phyloP scores from a whole-genome alignment of 2,113 vertebrate genomes.

The Albula glossodonta region DNA sequence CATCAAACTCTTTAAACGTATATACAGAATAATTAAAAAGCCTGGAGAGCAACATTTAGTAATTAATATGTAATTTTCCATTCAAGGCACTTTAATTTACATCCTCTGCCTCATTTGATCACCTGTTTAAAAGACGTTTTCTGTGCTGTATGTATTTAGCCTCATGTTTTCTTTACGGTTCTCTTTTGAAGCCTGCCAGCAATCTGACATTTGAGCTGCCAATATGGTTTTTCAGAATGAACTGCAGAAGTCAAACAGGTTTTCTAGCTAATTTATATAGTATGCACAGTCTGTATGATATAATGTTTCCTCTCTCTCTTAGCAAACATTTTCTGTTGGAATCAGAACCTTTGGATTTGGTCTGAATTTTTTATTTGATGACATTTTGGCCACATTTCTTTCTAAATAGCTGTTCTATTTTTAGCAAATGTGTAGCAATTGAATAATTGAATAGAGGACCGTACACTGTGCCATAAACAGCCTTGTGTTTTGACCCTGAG shows the following conservation, averaged over 20 bases:
- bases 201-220: slow-evolving; percentile 32
- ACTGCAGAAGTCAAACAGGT: slow-evolving; percentile 22
- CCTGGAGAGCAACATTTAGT: too few relatives aligned
- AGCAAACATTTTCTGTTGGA: too few relatives aligned
- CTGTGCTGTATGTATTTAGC: neutral
- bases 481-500: too few relatives aligned
- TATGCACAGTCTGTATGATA: slow-evolving; percentile 2
- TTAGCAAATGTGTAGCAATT: too few relatives aligned
- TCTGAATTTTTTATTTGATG: too few relatives aligned
- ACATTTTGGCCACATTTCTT: too few relatives aligned
- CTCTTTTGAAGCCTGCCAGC: slow-evolving; percentile 17
- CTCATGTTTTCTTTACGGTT: neutral
- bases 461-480: too few relatives aligned
- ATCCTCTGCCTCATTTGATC: neutral
- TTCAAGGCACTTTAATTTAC: neutral
- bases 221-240: neutral
- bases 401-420: too few relatives aligned
- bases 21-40: neutral
- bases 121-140: neutral
- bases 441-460: too few relatives aligned
- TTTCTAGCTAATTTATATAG: slow-evolving; percentile 18
- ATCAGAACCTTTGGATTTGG: too few relatives aligned
- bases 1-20: too few relatives aligned
- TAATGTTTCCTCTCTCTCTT: slow-evolving; percentile 22
- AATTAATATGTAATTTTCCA: too few relatives aligned